A percentile compares a stretch with the other conserved stretches of the same genome.
Conservation (phyloP, 2,888 invertebrate genomes). For the Reticulitermes lucifugus region DNA sequence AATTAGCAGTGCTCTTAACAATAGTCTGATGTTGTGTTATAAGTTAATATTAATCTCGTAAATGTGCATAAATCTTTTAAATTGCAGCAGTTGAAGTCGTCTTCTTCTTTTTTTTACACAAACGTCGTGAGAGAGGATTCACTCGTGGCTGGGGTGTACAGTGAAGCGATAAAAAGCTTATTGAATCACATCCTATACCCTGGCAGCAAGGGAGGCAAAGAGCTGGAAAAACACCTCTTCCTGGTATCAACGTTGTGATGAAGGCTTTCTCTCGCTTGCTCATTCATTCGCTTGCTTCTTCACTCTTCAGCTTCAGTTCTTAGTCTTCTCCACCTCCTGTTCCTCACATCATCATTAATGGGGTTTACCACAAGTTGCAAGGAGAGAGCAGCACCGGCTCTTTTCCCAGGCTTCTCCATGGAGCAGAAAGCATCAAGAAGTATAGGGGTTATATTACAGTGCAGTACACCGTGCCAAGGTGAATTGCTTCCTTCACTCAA, state of each 20-base stretch:
- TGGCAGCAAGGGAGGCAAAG: conserved; percentile 33
- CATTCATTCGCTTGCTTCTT: conserved; percentile 24
- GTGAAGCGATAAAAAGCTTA: conserved; percentile 43
- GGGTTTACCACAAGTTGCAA: conserved; percentile 41
- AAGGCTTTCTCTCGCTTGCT: neutral
- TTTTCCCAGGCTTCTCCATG: conserved; percentile 39
- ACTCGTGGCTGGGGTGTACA: conserved; percentile 11
- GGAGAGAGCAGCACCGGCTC: neutral
- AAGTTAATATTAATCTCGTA: too few relatives aligned
- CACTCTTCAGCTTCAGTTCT: conserved; percentile 35
- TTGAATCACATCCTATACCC: conserved; percentile 40
- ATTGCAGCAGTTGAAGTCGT: too few relatives aligned
- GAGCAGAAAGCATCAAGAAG: conserved; percentile 12
- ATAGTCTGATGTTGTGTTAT: too few relatives aligned
- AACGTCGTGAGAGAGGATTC: too few relatives aligned
- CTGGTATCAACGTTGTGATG: conserved; percentile 8
- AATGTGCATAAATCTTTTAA: too few relatives aligned
- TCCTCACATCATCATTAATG: conserved; percentile 42
- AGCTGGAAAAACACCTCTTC: conserved; percentile 35
- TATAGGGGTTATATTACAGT: conserved; percentile 22
- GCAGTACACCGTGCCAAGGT: conserved; percentile 16
- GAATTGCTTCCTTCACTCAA: conserved; percentile 36
- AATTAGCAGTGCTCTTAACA: too few relatives aligned
- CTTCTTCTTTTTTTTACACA: too few relatives aligned
- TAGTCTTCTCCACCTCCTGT: neutral